Evolutionary conservation across 2,888 invertebrate genomes (phyloP).

Genomic region (Holacanthella duospinosa): DNA sequence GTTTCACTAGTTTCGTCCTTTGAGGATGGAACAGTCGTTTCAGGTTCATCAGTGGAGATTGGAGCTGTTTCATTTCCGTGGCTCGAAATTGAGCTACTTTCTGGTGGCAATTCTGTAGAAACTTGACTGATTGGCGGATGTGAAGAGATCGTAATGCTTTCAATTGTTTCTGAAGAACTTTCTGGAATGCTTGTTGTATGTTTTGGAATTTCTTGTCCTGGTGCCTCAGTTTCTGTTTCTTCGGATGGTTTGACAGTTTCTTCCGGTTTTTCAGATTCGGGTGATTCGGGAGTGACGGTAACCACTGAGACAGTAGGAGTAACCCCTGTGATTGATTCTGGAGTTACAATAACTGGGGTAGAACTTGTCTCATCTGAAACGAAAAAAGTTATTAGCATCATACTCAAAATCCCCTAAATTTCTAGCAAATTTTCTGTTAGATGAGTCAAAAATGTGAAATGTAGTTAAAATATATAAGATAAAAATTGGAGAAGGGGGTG

Average conservation of each 20-base stretch:
- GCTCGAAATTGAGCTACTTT: too few relatives aligned
- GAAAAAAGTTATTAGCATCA: too few relatives aligned
- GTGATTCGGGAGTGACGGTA: constrained; percentile 10
- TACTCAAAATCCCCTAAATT: too few relatives aligned
- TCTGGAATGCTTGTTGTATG: too few relatives aligned
- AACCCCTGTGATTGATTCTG: constrained; percentile 10
- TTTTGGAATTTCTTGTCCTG: too few relatives aligned
- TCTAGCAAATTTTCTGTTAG: too few relatives aligned
- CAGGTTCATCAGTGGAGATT: constrained; percentile 10
- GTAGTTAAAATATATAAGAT: neutral
- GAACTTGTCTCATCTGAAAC: constrained; percentile 1
- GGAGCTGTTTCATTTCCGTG: constrained; percentile 11
- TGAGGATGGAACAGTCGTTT: too few relatives aligned
- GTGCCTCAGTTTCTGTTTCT: neutral
- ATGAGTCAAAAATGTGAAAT: neutral
- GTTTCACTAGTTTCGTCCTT: neutral
- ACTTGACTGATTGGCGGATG: too few relatives aligned
- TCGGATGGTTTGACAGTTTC: neutral
- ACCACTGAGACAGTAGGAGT: constrained; percentile 3
- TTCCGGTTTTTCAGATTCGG: neutral
- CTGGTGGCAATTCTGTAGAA: too few relatives aligned
- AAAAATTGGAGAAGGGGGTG: too few relatives aligned
- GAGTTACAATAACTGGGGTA: constrained; percentile 16
- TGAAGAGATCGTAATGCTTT: too few relatives aligned
- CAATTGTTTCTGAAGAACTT: too few relatives aligned